phyloP scores from a whole-genome alignment of 2,113 vertebrate species.

The Sterrhoptilus dennistouni region DNA sequence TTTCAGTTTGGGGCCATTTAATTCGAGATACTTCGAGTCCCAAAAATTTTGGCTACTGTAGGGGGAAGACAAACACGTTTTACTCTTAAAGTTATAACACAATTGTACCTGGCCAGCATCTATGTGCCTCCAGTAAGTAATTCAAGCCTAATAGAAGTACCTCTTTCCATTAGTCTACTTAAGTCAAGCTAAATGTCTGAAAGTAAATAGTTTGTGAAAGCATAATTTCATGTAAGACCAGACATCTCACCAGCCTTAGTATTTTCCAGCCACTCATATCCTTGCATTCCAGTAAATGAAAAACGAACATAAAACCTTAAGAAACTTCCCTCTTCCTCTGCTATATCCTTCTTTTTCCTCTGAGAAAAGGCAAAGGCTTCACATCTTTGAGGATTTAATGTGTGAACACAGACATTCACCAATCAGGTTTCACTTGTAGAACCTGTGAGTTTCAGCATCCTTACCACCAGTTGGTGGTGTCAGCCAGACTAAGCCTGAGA shows the following conservation, averaged over 20 bases:
- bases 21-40: neutral
- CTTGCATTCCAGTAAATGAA: neutral
- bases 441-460: neutral
- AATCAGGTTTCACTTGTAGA: neutral
- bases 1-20: neutral
- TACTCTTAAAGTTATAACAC: neutral
- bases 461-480: neutral
- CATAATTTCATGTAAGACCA: neutral
- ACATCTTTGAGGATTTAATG: neutral
- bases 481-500: neutral
- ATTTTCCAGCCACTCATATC: neutral
- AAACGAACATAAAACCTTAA: neutral
- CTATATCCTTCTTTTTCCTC: no score
- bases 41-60: neutral
- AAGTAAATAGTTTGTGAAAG: neutral
- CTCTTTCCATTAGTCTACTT: neutral
- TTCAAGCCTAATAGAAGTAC: neutral
- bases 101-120: neutral
- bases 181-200: neutral
- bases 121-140: neutral
- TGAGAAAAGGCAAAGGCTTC: neutral
- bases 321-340: neutral
- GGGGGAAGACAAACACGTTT: neutral
- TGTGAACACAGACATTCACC: fast-evolving
- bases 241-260: neutral